These are phyloP conservation scores for Epizoanthus rinbou DNA, from an alignment of 92 coral and sea anemone species.

Conservation along the genomic window DNA sequence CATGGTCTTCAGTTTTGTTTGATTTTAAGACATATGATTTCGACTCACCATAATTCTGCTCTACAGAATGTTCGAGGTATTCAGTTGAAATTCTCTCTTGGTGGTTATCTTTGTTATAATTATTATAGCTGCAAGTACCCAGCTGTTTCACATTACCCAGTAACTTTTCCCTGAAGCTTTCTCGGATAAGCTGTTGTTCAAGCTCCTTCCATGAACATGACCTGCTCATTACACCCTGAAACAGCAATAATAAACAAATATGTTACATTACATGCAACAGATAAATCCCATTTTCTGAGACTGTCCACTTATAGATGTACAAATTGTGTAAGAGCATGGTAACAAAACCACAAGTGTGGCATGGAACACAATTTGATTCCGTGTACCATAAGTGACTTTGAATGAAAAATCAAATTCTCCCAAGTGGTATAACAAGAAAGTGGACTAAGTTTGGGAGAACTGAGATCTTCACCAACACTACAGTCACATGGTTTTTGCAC, in stretches of 20 bases:
- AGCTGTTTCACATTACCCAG: slow-evolving; percentile 46
- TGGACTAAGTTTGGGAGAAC: too few relatives aligned
- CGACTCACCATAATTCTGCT: slow-evolving; percentile 1
- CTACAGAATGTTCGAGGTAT: neutral
- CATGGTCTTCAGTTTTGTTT: neutral
- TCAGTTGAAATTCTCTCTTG: neutral
- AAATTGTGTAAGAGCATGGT: neutral
- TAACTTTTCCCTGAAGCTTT: slow-evolving; percentile 68
- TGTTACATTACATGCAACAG: neutral
- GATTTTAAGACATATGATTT: slow-evolving; percentile 26
- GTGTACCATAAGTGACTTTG: too few relatives aligned
- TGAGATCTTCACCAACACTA: too few relatives aligned
- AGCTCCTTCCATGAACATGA: slow-evolving; percentile 87
- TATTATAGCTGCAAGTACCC: slow-evolving; percentile 7
- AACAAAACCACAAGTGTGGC: too few relatives aligned
- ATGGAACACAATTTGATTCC: too few relatives aligned
- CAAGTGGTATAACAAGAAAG: too few relatives aligned
- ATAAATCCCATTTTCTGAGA: neutral
- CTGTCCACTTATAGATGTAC: neutral
- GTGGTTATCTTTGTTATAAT: neutral
- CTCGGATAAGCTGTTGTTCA: slow-evolving; percentile 74
- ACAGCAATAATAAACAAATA: neutral
- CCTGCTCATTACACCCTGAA: slow-evolving; percentile 91
- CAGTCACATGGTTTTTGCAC: too few relatives aligned
- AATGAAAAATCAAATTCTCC: too few relatives aligned